phyloP scores from a whole-genome alignment of 1,140 invertebrate species.

The Drosophila micromelanica region DNA sequence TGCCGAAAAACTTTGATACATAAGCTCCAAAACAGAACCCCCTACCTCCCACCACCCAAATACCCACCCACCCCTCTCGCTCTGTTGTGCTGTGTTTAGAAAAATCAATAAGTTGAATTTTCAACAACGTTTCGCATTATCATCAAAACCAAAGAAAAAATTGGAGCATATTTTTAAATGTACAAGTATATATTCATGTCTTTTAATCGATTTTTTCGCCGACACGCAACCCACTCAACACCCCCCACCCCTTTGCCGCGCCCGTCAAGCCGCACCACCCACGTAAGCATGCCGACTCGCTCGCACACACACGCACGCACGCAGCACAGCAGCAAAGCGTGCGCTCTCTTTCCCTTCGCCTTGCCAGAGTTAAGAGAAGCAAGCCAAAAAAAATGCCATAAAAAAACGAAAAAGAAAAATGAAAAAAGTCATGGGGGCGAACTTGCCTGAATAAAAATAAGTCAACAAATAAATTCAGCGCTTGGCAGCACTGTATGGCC shows the following conservation, averaged over 20 bases:
- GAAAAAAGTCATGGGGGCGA: conserved; percentile 5
- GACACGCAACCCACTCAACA: conserved; percentile 19
- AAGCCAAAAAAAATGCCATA: conserved; percentile 5
- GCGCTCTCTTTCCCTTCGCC: not conserved
- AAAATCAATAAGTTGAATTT: conserved; percentile 69
- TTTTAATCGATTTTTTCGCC: conserved; percentile 51
- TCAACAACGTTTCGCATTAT: conserved; percentile 29
- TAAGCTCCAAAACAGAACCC: conserved; percentile 46
- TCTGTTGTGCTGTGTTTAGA: conserved; percentile 39
- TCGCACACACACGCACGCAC: not conserved
- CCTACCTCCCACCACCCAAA: conserved; percentile 2
- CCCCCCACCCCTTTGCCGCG: not conserved
- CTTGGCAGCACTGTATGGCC: conserved; percentile 16
- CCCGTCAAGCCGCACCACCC: conserved; percentile 3
- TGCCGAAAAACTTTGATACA: conserved; percentile 76
- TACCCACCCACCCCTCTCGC: not conserved
- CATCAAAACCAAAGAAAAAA: conserved; percentile 9
- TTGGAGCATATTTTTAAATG: conserved; percentile 10
- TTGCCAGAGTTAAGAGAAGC: conserved; percentile 27
- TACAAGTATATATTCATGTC: conserved; percentile 26
- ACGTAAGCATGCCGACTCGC: conserved; percentile 24
- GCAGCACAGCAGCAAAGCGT: not conserved
- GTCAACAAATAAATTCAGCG: conserved; percentile 23
- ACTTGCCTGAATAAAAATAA: not conserved
- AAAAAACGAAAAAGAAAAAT: conserved; percentile 7